Percentiles rank a stretch among this genome's conserved stretches.
Conservation (phyloP, 2,797 vertebrate species). For the Limnodromus scolopaceus region DNA sequence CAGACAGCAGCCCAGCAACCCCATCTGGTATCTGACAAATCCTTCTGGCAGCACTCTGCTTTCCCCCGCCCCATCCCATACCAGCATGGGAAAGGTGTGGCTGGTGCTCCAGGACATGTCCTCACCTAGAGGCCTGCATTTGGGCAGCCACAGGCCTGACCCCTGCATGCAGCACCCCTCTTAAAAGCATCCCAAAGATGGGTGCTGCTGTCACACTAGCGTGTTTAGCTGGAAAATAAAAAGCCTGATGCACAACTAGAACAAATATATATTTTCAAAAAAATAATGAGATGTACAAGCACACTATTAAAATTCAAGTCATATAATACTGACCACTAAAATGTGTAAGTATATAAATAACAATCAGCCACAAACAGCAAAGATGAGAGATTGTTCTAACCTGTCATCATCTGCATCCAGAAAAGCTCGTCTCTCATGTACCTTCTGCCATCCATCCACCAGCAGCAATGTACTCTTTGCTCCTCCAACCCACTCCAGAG, state of each 20-base stretch:
- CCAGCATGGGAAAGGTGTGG: accelerated
- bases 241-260: not conserved
- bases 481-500: not conserved
- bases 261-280: not conserved
- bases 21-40: accelerated
- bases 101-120: accelerated
- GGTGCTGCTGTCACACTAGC: not conserved
- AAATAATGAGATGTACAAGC: accelerated
- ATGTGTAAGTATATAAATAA: not conserved
- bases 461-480: accelerated
- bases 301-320: not conserved
- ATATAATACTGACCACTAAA: not conserved
- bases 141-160: not conserved
- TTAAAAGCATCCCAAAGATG: too few species aligned
- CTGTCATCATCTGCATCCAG: not conserved
- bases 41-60: not conserved
- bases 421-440: not conserved
- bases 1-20: not conserved
- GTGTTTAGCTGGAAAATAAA: not conserved
- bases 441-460: not conserved
- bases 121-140: not conserved
- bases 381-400: not conserved
- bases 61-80: not conserved
- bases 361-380: not conserved
- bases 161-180: not conserved